Evolutionary conservation across 2,113 vertebrate species (phyloP).

Genomic region (Salvelinus sp.): DNA sequence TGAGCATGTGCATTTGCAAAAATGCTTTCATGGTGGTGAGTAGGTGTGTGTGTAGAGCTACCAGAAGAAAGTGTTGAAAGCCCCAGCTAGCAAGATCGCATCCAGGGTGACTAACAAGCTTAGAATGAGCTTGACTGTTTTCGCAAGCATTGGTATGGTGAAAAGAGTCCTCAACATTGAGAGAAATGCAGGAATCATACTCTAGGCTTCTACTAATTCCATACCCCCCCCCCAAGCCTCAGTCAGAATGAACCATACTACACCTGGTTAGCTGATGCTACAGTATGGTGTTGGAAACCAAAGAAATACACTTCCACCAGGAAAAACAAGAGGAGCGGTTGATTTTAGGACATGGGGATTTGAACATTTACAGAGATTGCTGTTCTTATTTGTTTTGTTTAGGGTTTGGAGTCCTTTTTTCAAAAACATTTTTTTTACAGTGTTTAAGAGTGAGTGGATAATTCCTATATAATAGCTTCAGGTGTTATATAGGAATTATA

Average conservation of each 20-base stretch:
- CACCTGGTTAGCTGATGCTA: constrained; percentile 49
- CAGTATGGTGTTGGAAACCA: constrained; percentile 38
- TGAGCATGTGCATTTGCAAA: constrained; percentile 66
- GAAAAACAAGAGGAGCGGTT: not conserved
- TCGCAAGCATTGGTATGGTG: constrained; percentile 62
- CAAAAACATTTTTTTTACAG: no score
- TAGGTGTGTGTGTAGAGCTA: constrained; percentile 79
- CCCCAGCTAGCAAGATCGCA: constrained; percentile 78
- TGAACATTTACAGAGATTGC: no score
- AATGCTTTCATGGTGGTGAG: constrained; percentile 71
- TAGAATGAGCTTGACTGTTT: constrained; percentile 77
- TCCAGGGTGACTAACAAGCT: constrained; percentile 82
- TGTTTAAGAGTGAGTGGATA: no score
- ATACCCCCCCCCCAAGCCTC: constrained; percentile 63
- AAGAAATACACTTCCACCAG: not conserved
- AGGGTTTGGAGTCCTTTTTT: no score
- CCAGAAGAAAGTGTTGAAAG: constrained; percentile 79
- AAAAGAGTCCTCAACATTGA: constrained; percentile 66
- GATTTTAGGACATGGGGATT: not conserved
- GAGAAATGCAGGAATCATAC: constrained; percentile 73
- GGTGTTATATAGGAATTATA: no score
- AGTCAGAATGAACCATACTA: constrained; percentile 69
- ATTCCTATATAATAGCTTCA: no score
- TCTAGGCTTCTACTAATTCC: constrained; percentile 72
- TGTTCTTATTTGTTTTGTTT: no score